These are phyloP conservation scores for Sclerurus mexicanus DNA, from an alignment of 2,113 vertebrate species.

Conservation along the genomic window DNA sequence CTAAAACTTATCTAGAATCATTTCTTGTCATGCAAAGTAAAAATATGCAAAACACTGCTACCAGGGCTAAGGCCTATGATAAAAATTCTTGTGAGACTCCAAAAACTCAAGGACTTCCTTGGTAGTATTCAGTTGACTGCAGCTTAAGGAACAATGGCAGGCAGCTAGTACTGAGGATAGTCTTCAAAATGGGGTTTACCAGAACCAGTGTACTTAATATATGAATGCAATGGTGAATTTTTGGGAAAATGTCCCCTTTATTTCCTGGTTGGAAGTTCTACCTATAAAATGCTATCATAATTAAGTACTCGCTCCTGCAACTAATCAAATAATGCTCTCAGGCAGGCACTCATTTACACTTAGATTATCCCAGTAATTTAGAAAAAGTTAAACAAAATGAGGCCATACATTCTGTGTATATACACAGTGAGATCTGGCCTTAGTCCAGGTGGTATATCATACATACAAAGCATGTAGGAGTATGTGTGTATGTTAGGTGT, in stretches of 20 bases:
- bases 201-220: background rate
- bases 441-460: background rate
- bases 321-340: constrained; percentile 18
- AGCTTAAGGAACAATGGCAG: background rate
- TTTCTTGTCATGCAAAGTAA: background rate
- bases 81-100: background rate
- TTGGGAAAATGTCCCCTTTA: background rate
- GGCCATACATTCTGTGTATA: background rate
- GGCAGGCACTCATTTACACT: constrained; percentile 14
- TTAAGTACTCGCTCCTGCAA: background rate
- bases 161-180: background rate
- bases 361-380: background rate
- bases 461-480: background rate
- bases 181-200: background rate
- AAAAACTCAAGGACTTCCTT: background rate
- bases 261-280: constrained; percentile 2
- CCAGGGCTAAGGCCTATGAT: background rate
- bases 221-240: background rate
- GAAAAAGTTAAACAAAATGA: constrained; percentile 17
- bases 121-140: background rate
- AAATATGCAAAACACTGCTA: background rate
- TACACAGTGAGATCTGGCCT: constrained; percentile 21
- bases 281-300: background rate
- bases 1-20: background rate
- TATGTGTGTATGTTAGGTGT: background rate